Base-by-base conservation (phyloP, 1,140 invertebrate genomes). In the Saccostrea glomerata region DNA sequence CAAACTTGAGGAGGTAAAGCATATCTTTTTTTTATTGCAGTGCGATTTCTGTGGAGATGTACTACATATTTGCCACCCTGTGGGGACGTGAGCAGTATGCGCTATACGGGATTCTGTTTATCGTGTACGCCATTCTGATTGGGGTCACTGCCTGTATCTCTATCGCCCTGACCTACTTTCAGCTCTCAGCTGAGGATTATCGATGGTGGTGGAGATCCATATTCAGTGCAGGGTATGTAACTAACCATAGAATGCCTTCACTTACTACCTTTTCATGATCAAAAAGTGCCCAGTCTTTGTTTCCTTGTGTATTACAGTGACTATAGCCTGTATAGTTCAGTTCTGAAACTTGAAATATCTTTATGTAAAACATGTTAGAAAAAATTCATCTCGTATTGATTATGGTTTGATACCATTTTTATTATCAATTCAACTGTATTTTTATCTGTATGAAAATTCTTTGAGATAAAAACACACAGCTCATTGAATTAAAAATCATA, bases 171-270 rank as follows among this genome's bases (percentile, higher is more conserved):
- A 96, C 96, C 86, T 96, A 96, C 93, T 96, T 96, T 90, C 95
- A 96, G 89, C 91, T 96, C 30, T 95, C 95, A 66, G 93, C 95
- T 15, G 95, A 96, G 91, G 95, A 96, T 92, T 96, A 96, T 91
- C 92, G 96, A 77, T 96, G 96, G 96, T 96, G 96, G 96, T 96
- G 96, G 96, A 90, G 95, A 58, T 96, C 95, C 25, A 94, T 96
- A 55, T 94, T 95, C 90, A 95, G 93, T 93, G 94, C 95, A 55
- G 95, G 95, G 95, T 96, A 91, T 92, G 93, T 91, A 4, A 17
- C 2, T 36, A n/a, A 63, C 17, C 17, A 20, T 20, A 63, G 6
- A 20, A 63, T 63, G n/a, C 58, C 47, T 47, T 47, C 47, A 47
- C 2, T 63, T 17, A 63, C 58, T 63, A 6, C 58, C 15, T 63